Base-by-base conservation (phyloP, 2,113 vertebrate genomes). In the Ciconia boyciana region DNA sequence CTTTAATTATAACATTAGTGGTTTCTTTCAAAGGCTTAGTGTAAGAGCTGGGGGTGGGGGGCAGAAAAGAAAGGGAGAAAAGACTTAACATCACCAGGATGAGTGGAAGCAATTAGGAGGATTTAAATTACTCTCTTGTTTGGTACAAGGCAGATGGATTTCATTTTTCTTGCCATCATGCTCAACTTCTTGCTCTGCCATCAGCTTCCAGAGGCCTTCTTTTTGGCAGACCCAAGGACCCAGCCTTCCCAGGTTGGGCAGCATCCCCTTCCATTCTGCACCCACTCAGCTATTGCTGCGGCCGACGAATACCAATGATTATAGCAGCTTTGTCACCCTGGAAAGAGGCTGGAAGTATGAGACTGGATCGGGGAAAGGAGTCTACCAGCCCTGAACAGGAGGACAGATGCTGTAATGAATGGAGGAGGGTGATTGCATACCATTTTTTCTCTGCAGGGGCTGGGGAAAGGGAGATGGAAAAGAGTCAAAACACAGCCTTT, bases 1-100 rank as follows among this genome's bases (percentile, higher is more conserved):
- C 82, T 94, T 98, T 98, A 98, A 98, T 97, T 98, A 97, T 93
- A 98, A 96, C 77, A 95, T 97, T 96, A 97, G 96, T 93, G 16
- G 95, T 92, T 95, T 91, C 94, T 96, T 97, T 97, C 96, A 94
- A 96, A 98, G 87, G 52, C 66, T 86, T 79, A 97, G 72, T 79
- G 77, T 62, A 95, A 92, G 76, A 78, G 74, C 78, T 95, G 94
- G 94, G 81, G 83, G 65, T 94, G 84, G 83, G 78, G 95, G 80
- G 86, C 88, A 96, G 83, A 97, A 94, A 94, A 96, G 87, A 92
- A 90, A 91, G 71, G 82, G 87, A 96, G 86, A 94, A 93, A 92
- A 96, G 92, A 93, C 80, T 97, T 95, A 92, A 93, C 90, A 94
- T 97, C 89, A 96, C 77, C 52, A 78, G 71, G 87, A 97, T 95